These are phyloP conservation scores for Octonoba sinensis DNA, from an alignment of 2,888 invertebrate species.

Conservation along the genomic window DNA sequence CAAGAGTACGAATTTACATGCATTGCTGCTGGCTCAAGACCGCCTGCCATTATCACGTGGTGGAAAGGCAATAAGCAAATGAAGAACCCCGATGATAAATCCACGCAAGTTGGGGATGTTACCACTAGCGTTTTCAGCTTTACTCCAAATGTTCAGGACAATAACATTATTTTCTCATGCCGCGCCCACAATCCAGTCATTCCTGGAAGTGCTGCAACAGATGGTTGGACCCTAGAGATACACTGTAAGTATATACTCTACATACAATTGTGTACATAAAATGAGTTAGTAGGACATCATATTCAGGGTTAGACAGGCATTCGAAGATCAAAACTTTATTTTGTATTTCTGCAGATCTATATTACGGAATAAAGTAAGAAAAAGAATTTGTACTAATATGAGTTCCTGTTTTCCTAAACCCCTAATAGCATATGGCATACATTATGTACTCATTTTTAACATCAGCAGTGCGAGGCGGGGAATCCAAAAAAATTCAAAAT, in stretches of 20 bases:
- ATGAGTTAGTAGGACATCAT: background rate
- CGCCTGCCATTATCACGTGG: slow-evolving; percentile 85
- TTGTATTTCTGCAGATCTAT: no score
- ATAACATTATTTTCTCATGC: slow-evolving; percentile 74
- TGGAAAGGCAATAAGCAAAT: slow-evolving; percentile 85
- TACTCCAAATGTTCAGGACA: slow-evolving; percentile 67
- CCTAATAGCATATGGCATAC: no score
- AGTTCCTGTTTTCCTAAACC: no score
- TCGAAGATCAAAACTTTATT: no score
- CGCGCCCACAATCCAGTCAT: slow-evolving; percentile 68
- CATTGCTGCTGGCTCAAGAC: slow-evolving; percentile 86
- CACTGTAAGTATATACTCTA: slow-evolving; percentile 67
- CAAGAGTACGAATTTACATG: slow-evolving; percentile 86
- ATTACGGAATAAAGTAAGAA: no score
- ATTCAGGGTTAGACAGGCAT: no score
- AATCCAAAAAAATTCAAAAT: no score
- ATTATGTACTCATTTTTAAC: no score
- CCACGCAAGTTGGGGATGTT: slow-evolving; percentile 42
- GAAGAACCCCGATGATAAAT: slow-evolving; percentile 70
- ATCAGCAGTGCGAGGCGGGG: no score
- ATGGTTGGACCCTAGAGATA: slow-evolving; percentile 67
- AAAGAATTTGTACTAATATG: no score
- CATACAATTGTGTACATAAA: background rate
- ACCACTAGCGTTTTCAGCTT: slow-evolving; percentile 67
- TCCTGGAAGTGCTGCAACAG: slow-evolving; percentile 67